These are phyloP conservation scores for Caerostris darwini DNA, from an alignment of 1,140 invertebrate species.

Conservation along the genomic window DNA sequence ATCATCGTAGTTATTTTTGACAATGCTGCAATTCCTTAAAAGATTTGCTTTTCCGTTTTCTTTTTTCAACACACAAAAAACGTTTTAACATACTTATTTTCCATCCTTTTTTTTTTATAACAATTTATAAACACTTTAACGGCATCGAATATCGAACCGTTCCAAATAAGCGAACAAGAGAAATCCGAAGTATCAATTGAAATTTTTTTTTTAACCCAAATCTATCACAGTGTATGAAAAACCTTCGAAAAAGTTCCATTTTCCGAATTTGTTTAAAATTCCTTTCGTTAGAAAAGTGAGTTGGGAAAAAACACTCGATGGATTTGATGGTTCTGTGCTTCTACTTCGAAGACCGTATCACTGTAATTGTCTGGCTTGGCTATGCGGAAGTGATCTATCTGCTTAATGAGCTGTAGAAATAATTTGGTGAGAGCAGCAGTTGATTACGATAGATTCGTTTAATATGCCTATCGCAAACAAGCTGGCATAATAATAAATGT, in stretches of 20 bases:
- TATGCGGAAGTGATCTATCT: not conserved
- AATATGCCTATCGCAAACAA: not conserved
- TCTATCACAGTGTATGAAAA: not conserved
- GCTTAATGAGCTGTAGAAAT: slow-evolving; percentile 5
- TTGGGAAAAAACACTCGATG: not conserved
- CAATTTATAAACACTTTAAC: too few relatives aligned
- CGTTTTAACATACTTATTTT: too few relatives aligned
- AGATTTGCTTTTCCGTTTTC: too few relatives aligned
- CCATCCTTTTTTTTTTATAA: too few relatives aligned
- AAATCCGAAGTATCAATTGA: too few relatives aligned
- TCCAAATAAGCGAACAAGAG: too few relatives aligned
- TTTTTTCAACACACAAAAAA: too few relatives aligned
- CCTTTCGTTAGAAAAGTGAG: not conserved
- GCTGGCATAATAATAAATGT: not conserved
- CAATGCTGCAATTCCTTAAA: too few relatives aligned
- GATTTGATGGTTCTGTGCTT: not conserved
- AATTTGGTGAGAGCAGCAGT: not conserved
- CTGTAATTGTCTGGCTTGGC: not conserved
- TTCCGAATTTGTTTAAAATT: not conserved
- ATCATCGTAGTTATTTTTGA: too few relatives aligned
- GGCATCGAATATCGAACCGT: too few relatives aligned
- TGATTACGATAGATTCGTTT: not conserved
- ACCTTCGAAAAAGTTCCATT: not conserved
- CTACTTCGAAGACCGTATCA: not conserved
- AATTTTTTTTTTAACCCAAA: too few relatives aligned